A percentile compares a stretch with the other conserved stretches of the same genome.
These are phyloP conservation scores for Pherbina coryleti DNA, from an alignment of 2,888 invertebrate species.

Conservation along the genomic window DNA sequence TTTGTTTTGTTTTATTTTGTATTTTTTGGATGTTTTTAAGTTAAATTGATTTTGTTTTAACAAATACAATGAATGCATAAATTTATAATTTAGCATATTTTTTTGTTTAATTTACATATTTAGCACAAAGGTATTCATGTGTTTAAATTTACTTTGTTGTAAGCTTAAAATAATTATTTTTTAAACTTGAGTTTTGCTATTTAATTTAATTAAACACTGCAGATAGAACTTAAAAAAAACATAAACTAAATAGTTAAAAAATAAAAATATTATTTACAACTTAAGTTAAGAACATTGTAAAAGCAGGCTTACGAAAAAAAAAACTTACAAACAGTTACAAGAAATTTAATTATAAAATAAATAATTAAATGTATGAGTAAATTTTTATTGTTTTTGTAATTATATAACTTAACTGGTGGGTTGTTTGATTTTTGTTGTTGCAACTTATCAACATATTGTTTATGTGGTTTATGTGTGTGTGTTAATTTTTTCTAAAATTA, in stretches of 20 bases:
- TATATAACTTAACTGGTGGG: slow-evolving; percentile 49
- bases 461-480: slow-evolving; percentile 1
- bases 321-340: not conserved
- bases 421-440: slow-evolving; percentile 44
- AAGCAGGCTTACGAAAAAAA: not conserved
- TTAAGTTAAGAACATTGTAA: not conserved
- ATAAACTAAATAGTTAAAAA: not conserved
- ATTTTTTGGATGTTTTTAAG: not conserved
- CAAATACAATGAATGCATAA: slow-evolving; percentile 38
- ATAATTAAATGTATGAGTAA: slow-evolving; percentile 1
- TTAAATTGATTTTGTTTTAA: slow-evolving; percentile 33
- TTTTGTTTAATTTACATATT: slow-evolving; percentile 28
- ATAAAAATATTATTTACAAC: slow-evolving; percentile 26
- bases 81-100: slow-evolving; percentile 33
- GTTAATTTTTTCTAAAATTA: slow-evolving; percentile 7
- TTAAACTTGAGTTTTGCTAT: not conserved
- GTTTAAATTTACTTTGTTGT: not conserved
- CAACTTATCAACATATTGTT: slow-evolving; percentile 15
- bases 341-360: slow-evolving; percentile 12
- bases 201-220: not conserved
- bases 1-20: slow-evolving; percentile 26
- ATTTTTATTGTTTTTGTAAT: slow-evolving; percentile 13
- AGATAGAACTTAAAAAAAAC: not conserved
- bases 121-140: slow-evolving; percentile 19
- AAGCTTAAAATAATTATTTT: slow-evolving; percentile 4